phyloP scores from a whole-genome alignment of 2,888 invertebrate species.

The Yponomeuta cagnagella region DNA sequence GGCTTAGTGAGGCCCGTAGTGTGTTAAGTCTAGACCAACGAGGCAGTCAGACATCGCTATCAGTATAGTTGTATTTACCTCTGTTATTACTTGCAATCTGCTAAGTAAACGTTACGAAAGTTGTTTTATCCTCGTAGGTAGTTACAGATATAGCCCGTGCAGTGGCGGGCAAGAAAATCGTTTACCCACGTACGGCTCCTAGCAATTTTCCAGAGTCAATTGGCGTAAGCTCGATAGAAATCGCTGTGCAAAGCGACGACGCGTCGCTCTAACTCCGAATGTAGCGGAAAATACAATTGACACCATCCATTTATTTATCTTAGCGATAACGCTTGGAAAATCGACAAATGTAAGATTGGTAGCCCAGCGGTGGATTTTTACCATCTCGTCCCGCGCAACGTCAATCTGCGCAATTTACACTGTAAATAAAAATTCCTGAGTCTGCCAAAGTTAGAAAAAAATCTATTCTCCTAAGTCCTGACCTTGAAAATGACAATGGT shows the following conservation, averaged over 20 bases:
- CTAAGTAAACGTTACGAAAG: background rate
- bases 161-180: background rate
- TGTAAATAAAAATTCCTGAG: no score
- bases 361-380: no score
- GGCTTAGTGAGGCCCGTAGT: no score
- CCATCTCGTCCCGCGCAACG: no score
- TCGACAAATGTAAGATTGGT: background rate
- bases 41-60: no score
- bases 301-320: no score
- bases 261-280: background rate
- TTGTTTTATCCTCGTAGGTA: background rate
- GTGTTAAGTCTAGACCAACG: no score
- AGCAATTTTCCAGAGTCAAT: background rate
- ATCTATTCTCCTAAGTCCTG: no score
- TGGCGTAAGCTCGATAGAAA: background rate
- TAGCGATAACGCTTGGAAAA: background rate
- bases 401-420: no score
- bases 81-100: background rate
- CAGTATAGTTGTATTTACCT: background rate
- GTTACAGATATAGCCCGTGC: background rate
- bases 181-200: background rate
- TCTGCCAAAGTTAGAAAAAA: no score
- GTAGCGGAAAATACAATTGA: background rate
- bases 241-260: background rate
- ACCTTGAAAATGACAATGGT: no score